phyloP scores from a whole-genome alignment of 2,888 invertebrate genomes.

The Exephanes ischioxanthus region DNA sequence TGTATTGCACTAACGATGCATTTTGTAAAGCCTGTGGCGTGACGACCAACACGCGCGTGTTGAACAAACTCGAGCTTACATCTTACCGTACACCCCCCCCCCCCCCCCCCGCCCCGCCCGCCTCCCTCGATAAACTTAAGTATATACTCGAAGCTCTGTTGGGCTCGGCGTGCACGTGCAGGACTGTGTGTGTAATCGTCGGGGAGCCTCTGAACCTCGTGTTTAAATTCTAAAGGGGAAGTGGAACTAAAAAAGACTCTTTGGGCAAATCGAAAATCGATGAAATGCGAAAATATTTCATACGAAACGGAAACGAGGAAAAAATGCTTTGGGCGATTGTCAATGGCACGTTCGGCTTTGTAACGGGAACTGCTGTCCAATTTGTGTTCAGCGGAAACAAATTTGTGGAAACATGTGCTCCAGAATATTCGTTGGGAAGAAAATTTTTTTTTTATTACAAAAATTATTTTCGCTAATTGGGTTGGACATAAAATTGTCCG shows the following conservation, averaged over 20 bases:
- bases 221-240: neutral
- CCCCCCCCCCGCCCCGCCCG: too few species aligned
- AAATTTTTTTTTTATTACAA: neutral
- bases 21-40: slow-evolving; percentile 4
- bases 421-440: neutral
- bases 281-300: too few species aligned
- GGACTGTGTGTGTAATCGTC: neutral
- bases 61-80: neutral
- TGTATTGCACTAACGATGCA: slow-evolving; percentile 15
- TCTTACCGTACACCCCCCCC: neutral
- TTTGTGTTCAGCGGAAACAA: neutral
- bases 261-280: too few species aligned
- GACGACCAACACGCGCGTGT: slow-evolving; percentile 7
- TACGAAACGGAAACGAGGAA: neutral
- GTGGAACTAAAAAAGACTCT: too few species aligned
- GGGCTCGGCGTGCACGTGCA: neutral
- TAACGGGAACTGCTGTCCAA: too few species aligned
- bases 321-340: neutral
- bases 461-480: neutral
- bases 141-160: neutral
- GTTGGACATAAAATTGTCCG: too few species aligned
- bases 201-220: neutral
- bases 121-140: neutral
- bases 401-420: neutral
- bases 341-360: neutral